Conservation (phyloP, 2,888 invertebrate genomes). For the Cyrtodaria siliqua region DNA sequence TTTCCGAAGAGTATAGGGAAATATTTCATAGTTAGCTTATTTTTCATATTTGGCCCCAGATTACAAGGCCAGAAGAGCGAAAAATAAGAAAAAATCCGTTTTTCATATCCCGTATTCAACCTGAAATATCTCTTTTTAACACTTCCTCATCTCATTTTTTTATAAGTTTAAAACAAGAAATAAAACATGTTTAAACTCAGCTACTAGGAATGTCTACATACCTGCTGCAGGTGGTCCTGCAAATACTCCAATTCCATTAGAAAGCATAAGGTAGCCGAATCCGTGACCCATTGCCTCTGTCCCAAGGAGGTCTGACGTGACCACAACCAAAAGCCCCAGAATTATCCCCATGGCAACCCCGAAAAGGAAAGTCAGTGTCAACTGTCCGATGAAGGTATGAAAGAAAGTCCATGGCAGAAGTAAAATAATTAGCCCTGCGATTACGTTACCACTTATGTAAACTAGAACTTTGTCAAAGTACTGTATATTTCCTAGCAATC, state of each 20-base stretch:
- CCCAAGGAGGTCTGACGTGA: constrained; percentile 77
- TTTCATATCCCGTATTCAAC: too few species aligned
- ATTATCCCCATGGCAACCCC: constrained; percentile 78
- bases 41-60: too few species aligned
- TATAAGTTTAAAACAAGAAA: too few species aligned
- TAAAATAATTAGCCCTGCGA: constrained; percentile 63
- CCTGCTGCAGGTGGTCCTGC: constrained; percentile 76
- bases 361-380: constrained; percentile 45
- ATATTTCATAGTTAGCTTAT: too few species aligned
- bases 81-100: too few species aligned
- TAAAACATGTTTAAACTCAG: too few species aligned
- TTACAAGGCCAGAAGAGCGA: too few species aligned
- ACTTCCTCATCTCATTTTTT: too few species aligned
- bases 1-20: too few species aligned
- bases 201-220: constrained; percentile 47
- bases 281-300: constrained; percentile 74
- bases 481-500: constrained; percentile 73
- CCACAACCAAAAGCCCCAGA: constrained; percentile 76
- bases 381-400: constrained; percentile 49
- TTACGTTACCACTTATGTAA: constrained; percentile 71
- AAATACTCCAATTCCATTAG: constrained; percentile 79
- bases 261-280: constrained; percentile 78
- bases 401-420: constrained; percentile 53
- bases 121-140: too few species aligned
- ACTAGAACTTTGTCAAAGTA: constrained; percentile 65